phyloP scores from a whole-genome alignment of 1,140 invertebrate genomes.

The Temnothorax nylanderi region DNA sequence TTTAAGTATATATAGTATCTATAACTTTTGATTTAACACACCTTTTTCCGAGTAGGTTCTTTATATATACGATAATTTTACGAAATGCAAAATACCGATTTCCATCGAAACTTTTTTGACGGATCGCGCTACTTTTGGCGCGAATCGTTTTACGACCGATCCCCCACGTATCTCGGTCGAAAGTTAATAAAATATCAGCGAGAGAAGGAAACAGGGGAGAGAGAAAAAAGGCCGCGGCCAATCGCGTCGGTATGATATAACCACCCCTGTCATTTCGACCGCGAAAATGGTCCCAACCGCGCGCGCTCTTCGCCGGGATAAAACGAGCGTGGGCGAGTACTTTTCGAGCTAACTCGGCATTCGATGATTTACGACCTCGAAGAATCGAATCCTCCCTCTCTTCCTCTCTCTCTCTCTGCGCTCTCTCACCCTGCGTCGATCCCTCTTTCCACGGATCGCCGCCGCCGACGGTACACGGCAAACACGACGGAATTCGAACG shows the following conservation, averaged over 20 bases:
- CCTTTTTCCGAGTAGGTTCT: neutral
- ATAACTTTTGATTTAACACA: no score
- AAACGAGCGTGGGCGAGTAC: slow-evolving; percentile 46
- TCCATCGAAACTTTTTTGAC: slow-evolving; percentile 16
- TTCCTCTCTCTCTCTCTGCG: neutral
- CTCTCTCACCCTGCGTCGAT: neutral
- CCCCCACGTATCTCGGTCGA: slow-evolving; percentile 21
- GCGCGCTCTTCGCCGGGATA: slow-evolving; percentile 18
- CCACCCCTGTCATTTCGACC: slow-evolving; percentile 22
- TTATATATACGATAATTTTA: neutral
- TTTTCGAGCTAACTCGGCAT: slow-evolving; percentile 57
- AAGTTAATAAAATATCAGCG: slow-evolving; percentile 67
- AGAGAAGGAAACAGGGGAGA: neutral
- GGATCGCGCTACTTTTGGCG: neutral
- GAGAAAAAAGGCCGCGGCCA: neutral
- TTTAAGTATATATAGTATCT: no score
- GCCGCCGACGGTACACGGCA: slow-evolving; percentile 47
- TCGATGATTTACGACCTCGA: slow-evolving; percentile 61
- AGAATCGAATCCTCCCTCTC: slow-evolving; percentile 16
- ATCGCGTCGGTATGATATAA: slow-evolving; percentile 20
- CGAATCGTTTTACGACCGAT: slow-evolving; percentile 52
- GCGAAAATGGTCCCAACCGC: slow-evolving; percentile 24
- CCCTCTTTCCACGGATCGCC: slow-evolving; percentile 52
- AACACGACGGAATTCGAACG: slow-evolving; percentile 62
- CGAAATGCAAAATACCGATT: neutral